Conservation (phyloP, 2,113 vertebrate genomes). For the Neodontobutis hainanensis region DNA sequence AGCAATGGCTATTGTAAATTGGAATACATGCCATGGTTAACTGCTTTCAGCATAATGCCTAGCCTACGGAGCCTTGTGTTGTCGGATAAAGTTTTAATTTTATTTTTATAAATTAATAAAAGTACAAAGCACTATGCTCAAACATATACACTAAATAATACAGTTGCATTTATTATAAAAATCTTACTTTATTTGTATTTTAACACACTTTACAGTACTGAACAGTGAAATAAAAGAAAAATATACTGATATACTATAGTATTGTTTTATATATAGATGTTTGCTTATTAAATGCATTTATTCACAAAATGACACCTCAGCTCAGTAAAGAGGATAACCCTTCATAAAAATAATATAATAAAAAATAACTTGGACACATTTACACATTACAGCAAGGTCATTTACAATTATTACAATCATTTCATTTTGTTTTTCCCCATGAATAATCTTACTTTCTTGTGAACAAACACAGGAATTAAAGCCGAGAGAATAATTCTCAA, state of each 20-base stretch:
- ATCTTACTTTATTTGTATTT: constrained; percentile 85
- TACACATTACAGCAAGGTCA: constrained; percentile 84
- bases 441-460: constrained; percentile 74
- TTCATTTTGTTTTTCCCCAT: constrained; percentile 73
- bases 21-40: no score
- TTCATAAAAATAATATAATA: constrained; percentile 88
- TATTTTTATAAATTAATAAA: no score
- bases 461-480: constrained; percentile 81
- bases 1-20: no score
- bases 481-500: constrained; percentile 77
- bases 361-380: constrained; percentile 87
- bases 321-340: constrained; percentile 81
- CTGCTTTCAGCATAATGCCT: no score
- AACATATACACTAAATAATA: background rate
- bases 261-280: constrained; percentile 82
- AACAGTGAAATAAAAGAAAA: constrained; percentile 86
- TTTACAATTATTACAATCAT: constrained; percentile 88
- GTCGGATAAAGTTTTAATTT: no score
- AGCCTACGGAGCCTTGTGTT: no score
- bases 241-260: constrained; percentile 83
- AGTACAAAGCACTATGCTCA: background rate
- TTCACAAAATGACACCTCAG: constrained; percentile 85
- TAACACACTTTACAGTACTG: constrained; percentile 87
- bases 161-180: constrained; percentile 74
- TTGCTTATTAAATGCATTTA: constrained; percentile 86